These are phyloP conservation scores for Drosophila lini DNA, from an alignment of 1,140 invertebrate species.

Conservation along the genomic window DNA sequence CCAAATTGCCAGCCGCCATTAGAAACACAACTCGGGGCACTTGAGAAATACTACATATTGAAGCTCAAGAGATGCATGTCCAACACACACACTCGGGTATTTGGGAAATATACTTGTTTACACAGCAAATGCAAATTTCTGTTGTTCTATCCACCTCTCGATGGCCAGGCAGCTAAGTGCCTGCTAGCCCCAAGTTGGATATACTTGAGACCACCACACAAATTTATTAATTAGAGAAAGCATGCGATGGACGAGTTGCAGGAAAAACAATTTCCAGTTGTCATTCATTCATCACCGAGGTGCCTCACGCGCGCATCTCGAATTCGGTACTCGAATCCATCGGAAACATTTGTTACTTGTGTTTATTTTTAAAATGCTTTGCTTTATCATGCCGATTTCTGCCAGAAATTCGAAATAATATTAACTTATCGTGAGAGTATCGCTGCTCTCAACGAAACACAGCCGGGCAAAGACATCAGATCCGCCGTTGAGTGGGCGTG, in stretches of 20 bases:
- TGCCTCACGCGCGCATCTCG: slow-evolving; percentile 14
- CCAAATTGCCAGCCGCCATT: slow-evolving; percentile 48
- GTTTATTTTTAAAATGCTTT: slow-evolving; percentile 50
- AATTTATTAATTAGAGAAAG: slow-evolving; percentile 42
- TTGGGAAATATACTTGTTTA: slow-evolving; percentile 39
- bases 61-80: slow-evolving; percentile 29
- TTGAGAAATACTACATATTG: slow-evolving; percentile 26
- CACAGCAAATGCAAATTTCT: slow-evolving; percentile 32
- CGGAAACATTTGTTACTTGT: slow-evolving; percentile 41
- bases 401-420: slow-evolving; percentile 50
- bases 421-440: slow-evolving; percentile 49
- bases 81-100: background rate
- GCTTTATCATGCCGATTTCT: slow-evolving; percentile 61
- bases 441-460: slow-evolving; percentile 21
- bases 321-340: slow-evolving; percentile 34
- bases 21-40: slow-evolving; percentile 37
- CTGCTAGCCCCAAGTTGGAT: slow-evolving; percentile 1
- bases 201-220: background rate
- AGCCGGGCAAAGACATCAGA: slow-evolving; percentile 4
- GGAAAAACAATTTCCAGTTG: slow-evolving; percentile 61
- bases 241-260: slow-evolving; percentile 14
- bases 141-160: slow-evolving; percentile 16
- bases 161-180: slow-evolving; percentile 21
- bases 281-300: slow-evolving; percentile 70
- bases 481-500: slow-evolving; percentile 20